Conservation (phyloP, 2,797 vertebrate species). For the Bradypodion pumilum region DNA sequence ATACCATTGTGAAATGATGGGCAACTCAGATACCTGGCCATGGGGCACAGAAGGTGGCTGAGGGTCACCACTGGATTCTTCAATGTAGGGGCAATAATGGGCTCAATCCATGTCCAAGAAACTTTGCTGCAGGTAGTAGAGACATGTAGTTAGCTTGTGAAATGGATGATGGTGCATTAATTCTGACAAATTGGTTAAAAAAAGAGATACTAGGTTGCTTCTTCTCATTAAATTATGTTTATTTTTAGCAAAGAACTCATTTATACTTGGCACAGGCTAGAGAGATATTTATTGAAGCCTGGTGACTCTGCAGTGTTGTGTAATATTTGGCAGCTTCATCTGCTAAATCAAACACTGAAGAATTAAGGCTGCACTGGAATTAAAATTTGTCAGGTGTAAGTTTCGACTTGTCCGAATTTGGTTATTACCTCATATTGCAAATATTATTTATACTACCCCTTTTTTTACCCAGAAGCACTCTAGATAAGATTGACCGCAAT, state of each 20-base stretch:
- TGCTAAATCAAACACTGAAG: not conserved
- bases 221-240: conserved; percentile 24
- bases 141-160: conserved; percentile 1
- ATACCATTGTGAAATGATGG: no score
- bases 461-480: not conserved
- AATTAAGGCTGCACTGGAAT: not conserved
- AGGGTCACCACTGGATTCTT: no score
- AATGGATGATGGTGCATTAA: not conserved
- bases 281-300: not conserved
- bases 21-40: no score
- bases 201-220: conserved; percentile 9
- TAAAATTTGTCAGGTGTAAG: not conserved
- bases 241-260: conserved; percentile 18
- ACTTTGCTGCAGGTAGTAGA: not conserved
- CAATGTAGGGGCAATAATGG: no score
- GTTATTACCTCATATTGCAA: not conserved
- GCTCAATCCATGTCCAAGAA: no score
- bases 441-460: not conserved
- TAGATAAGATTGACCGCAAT: not conserved
- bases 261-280: not conserved
- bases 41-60: no score
- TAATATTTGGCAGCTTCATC: not conserved
- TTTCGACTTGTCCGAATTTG: not conserved
- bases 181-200: conserved; percentile 12
- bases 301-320: not conserved